phyloP scores from a whole-genome alignment of 2,797 vertebrate species.

The Rousettus madagascariensis region DNA sequence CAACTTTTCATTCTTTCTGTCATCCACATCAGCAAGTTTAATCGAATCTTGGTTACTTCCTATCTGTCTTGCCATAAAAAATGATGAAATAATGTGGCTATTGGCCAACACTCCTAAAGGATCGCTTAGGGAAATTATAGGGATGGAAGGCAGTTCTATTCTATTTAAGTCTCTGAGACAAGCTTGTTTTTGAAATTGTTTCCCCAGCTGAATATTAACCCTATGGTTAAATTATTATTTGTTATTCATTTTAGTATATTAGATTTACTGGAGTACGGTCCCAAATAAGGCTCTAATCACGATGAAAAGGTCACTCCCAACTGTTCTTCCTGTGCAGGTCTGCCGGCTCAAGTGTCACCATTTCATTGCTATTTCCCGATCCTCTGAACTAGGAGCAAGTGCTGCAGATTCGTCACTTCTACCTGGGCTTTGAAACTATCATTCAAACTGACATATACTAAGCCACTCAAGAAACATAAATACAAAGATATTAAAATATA shows the following conservation, averaged over 20 bases:
- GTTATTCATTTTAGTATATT: neutral
- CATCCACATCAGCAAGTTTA: neutral
- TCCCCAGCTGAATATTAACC: neutral
- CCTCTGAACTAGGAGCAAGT: neutral
- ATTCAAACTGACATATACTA: neutral
- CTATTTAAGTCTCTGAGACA: neutral
- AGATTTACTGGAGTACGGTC: neutral
- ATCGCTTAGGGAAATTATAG: conserved; percentile 13
- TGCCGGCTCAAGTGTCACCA: neutral
- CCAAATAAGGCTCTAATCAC: neutral
- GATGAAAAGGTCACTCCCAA: neutral
- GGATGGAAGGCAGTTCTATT: neutral
- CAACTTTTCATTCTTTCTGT: neutral
- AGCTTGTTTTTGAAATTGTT: neutral
- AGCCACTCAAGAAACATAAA: neutral
- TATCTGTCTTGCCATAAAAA: neutral
- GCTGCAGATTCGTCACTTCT: too few relatives aligned
- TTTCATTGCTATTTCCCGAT: neutral
- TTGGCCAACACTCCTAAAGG: neutral
- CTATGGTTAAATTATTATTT: neutral
- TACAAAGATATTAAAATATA: too few relatives aligned
- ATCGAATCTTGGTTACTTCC: neutral
- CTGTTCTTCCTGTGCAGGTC: neutral
- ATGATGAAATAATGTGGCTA: conserved; percentile 30
- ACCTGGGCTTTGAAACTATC: neutral